Base-by-base conservation (phyloP, 2,888 invertebrate species). In the Sphaeridia pumilis region DNA sequence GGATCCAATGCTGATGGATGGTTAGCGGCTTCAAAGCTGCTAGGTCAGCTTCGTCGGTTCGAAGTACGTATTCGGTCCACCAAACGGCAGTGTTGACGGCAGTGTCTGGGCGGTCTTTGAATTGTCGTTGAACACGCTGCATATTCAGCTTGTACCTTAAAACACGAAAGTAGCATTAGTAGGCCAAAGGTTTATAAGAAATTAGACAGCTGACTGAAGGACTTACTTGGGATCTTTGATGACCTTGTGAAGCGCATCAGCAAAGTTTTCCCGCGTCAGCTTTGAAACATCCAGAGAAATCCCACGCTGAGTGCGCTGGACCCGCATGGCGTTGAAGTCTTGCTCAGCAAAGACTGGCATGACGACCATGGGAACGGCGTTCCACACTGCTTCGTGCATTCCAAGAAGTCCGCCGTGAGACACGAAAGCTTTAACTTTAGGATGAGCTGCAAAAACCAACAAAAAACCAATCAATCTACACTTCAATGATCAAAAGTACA, bases 331-430 rank as follows among this genome's bases (percentile, higher is more conserved):
- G 66, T 79, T 78, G 25, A 76, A 67, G 72, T 74, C 67, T 60
- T 77, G 76, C 58, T 77, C 77, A 22, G 73, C 72, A 41, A 72
- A 70, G 31, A 77, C 69, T 34, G 77, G 76, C 57, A 77, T 70
- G 38, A 74, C 73, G 49, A 78, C 66, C 46, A 77, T 70, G 2
- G 79, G 79, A 0, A 79, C 74, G 14, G 75, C 79, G 63, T 79
- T 71, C 66, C 72, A 78, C 34, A 74, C 72, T 1, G 80, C 75
- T 68, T 82, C 82, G 63, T 76, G 76, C 2, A 78, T 72, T 38
- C 81, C 78, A 58, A 80, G 78, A 55, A 79, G 71, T 2, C 82
- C 82, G 2, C 80, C 81, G 65, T 83, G 82, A 0, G 79, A 76
- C 61, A 83, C 74, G 64, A 83, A 82, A 0, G 75, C 66, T 58